phyloP scores from a whole-genome alignment of 2,888 invertebrate genomes.

The Allacma fusca region DNA sequence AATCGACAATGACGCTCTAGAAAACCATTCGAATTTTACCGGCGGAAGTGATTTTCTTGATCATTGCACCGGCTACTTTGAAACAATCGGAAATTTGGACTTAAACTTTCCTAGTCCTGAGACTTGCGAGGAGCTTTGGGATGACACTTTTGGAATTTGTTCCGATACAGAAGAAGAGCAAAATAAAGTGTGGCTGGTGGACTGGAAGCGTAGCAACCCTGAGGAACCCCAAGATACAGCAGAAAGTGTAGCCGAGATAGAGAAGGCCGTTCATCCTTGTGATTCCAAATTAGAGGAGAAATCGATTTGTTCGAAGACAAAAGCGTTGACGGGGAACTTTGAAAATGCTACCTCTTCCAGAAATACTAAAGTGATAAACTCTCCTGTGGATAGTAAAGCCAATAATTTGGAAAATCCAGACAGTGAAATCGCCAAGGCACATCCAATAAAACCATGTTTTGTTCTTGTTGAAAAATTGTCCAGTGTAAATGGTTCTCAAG shows the following conservation, averaged over 20 bases:
- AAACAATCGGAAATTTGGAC: neutral
- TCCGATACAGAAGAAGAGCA: neutral
- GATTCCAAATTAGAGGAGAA: too few species aligned
- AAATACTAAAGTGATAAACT: too few species aligned
- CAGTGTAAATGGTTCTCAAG: neutral
- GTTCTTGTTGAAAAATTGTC: neutral
- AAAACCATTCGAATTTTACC: neutral
- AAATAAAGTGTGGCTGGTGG: neutral
- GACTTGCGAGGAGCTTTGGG: neutral
- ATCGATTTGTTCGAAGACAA: too few species aligned
- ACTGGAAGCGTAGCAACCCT: too few species aligned
- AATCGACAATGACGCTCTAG: neutral
- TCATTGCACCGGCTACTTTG: slow-evolving; percentile 9
- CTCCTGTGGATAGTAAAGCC: neutral
- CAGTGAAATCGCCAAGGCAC: neutral
- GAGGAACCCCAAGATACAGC: neutral
- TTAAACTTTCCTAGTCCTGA: slow-evolving; percentile 11
- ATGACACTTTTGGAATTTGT: neutral
- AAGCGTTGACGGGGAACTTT: too few species aligned
- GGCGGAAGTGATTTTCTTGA: neutral
- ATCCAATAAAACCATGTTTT: neutral
- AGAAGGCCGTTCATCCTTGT: too few species aligned
- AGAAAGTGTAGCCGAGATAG: too few species aligned
- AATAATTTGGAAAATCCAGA: neutral
- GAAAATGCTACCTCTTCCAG: too few species aligned